A percentile compares a stretch with the other conserved stretches of the same genome.
These are phyloP conservation scores for Netta rufina DNA, from an alignment of 2,797 vertebrate species.

Conservation along the genomic window DNA sequence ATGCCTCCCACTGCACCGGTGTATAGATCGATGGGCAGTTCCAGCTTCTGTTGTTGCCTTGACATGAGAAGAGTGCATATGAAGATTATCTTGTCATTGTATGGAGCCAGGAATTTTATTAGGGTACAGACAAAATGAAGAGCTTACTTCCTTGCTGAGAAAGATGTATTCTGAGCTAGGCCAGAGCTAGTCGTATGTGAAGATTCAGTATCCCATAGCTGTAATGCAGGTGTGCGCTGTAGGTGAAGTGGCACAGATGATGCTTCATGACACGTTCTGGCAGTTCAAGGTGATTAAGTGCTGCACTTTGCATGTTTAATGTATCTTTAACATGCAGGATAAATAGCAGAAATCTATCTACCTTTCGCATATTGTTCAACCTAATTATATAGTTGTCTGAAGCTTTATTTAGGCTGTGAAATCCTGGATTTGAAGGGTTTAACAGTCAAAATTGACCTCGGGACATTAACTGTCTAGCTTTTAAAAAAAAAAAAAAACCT, in stretches of 20 bases:
- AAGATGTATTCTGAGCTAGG: neutral
- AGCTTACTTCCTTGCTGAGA: neutral
- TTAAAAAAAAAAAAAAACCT: neutral
- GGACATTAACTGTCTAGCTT: neutral
- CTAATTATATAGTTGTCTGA: neutral
- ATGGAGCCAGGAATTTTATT: neutral
- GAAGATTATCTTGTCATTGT: neutral
- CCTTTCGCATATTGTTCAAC: neutral
- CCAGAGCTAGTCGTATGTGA: neutral
- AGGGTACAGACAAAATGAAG: neutral
- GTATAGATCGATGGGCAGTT: neutral
- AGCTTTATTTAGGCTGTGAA: constrained; percentile 3
- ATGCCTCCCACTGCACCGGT: neutral
- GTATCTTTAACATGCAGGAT: neutral
- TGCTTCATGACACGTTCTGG: fast-evolving
- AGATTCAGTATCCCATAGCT: neutral
- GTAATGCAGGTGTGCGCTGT: fast-evolving
- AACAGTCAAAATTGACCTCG: neutral
- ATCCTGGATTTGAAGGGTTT: constrained; percentile 11
- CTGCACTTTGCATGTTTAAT: neutral
- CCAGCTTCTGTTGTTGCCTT: neutral
- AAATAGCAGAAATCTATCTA: neutral
- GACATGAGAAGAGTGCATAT: neutral
- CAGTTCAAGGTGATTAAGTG: neutral
- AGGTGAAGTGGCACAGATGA: neutral